Evolutionary conservation across 2,888 invertebrate species (phyloP).

Genomic region (Helicoverpa assulta): DNA sequence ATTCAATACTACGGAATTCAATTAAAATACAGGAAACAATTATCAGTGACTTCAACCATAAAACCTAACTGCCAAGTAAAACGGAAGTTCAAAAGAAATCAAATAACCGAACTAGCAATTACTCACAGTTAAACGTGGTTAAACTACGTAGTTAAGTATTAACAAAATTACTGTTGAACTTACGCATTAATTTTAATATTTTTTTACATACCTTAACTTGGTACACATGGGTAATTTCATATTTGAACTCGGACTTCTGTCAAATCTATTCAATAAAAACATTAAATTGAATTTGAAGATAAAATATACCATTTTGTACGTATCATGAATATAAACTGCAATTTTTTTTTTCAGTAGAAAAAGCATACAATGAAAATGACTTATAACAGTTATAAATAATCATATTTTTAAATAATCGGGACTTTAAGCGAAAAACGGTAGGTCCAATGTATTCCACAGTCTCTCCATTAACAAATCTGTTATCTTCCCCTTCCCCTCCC

Average conservation of each 20-base stretch:
- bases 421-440: constrained; percentile 8
- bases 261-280: too few relatives aligned
- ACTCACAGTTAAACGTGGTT: constrained; percentile 34
- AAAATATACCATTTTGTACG: too few relatives aligned
- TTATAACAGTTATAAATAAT: too few relatives aligned
- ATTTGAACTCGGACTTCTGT: too few relatives aligned
- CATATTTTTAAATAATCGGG: too few relatives aligned
- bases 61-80: constrained; percentile 7
- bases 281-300: too few relatives aligned
- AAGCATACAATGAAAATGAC: too few relatives aligned
- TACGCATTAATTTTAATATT: constrained; percentile 1
- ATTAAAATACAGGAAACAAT: constrained; percentile 19
- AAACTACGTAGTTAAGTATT: constrained; percentile 24
- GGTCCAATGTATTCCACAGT: constrained; percentile 59
- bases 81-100: constrained; percentile 26
- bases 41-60: constrained; percentile 14
- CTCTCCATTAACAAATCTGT: constrained; percentile 69
- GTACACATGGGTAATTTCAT: too few relatives aligned
- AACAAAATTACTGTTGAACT: constrained; percentile 14
- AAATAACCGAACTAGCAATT: constrained; percentile 28
- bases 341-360: too few relatives aligned
- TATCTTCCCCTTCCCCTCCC: constrained; percentile 58
- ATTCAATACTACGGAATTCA: not conserved
- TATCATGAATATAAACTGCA: too few relatives aligned
- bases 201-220: not conserved